Base-by-base conservation (phyloP, 2,888 invertebrate genomes). In the Dexiosoma caninum region DNA sequence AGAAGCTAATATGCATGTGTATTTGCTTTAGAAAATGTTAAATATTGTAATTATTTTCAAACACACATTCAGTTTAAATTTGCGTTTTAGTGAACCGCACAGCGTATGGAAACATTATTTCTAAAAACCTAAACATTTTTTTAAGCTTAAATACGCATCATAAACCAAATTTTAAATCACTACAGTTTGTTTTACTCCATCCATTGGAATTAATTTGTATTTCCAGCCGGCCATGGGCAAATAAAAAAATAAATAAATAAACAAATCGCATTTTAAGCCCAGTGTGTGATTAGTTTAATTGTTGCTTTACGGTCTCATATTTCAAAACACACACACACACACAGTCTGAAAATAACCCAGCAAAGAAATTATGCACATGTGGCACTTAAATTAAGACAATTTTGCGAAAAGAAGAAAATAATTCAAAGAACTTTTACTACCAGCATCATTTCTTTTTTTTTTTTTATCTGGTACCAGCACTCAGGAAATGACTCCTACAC, bases 261-360 rank as follows among this genome's bases (percentile, higher is more conserved):
- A 19, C 70, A 86, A 86, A 87, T 87, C 85, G 85, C 85, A 85
- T 86, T 89, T 89, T 87, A 89, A 89, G 87, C 87, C 87, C 85
- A 85, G 84, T 85, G 85, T 87, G 86, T 87, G 89, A 89, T 89
- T 89, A 90, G 90, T 89, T 90, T 90, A 90, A 89, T 89, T 90
- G 89, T 89, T 88, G 85, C 85, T 86, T 84, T 83, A 83, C 78
- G 84, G 83, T 78, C 72, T 77, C n/a, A n/a, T n/a, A 62, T 46
- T 57, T 66, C 69, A 55, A 53, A 53, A 44, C n/a, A n/a, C n/a
- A n/a, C n/a, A n/a, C n/a, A n/a, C n/a, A 30, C 37, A 16, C 12
- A 81, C 37, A 72, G 32, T 40, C 51, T 16, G 16, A 14, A 2
- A 27, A 27, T 35, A 64, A 62, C 46, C 59, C 70, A 71, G 49